Percentiles rank a stretch among this genome's conserved stretches.
Conservation (phyloP, 2,797 vertebrate genomes). For the Hippopotamyrus pictus region DNA sequence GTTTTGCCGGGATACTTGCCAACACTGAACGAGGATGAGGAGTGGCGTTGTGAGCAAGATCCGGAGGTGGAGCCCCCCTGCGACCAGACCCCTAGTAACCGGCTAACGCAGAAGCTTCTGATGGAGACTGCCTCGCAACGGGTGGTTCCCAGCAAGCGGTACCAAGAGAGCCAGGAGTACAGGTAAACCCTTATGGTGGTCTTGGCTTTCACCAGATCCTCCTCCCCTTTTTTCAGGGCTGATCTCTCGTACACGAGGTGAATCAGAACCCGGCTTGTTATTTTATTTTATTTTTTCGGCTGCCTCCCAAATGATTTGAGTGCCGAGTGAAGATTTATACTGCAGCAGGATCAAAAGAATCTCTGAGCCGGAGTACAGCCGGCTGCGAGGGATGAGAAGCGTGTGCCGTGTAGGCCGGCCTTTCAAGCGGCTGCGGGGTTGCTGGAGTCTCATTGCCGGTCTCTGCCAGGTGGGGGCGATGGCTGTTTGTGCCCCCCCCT, state of each 20-base stretch:
- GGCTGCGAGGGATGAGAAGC: conserved; percentile 47
- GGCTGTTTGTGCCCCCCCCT: conserved; percentile 34
- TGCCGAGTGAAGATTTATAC: conserved; percentile 42
- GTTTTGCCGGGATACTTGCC: conserved; percentile 75
- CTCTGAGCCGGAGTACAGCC: conserved; percentile 41
- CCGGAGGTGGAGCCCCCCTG: conserved; percentile 57
- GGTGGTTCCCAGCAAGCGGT: conserved; percentile 61
- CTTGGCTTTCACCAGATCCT: conserved; percentile 25
- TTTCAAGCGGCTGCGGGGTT: conserved; percentile 41
- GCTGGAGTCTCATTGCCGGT: conserved; percentile 35
- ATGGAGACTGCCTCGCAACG: conserved; percentile 76
- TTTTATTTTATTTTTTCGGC: conserved; percentile 4
- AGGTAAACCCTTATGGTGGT: conserved; percentile 69
- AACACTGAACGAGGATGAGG: conserved; percentile 83
- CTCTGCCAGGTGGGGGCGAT: conserved; percentile 41
- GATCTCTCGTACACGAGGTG: conserved; percentile 43
- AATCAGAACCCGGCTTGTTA: conserved; percentile 52
- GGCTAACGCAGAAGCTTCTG: conserved; percentile 80
- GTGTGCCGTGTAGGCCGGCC: conserved; percentile 41
- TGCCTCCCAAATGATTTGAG: conserved; percentile 32
- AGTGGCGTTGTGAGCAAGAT: conserved; percentile 81
- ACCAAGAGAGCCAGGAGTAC: conserved; percentile 81
- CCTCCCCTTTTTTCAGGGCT: conserved; percentile 31
- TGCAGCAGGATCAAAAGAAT: conserved; percentile 45
- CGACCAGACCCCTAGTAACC: conserved; percentile 62